Evolutionary conservation across 2,888 invertebrate genomes (phyloP), one percentile per base, ranked within the genome.

Genomic region (Linyphia triangularis): DNA sequence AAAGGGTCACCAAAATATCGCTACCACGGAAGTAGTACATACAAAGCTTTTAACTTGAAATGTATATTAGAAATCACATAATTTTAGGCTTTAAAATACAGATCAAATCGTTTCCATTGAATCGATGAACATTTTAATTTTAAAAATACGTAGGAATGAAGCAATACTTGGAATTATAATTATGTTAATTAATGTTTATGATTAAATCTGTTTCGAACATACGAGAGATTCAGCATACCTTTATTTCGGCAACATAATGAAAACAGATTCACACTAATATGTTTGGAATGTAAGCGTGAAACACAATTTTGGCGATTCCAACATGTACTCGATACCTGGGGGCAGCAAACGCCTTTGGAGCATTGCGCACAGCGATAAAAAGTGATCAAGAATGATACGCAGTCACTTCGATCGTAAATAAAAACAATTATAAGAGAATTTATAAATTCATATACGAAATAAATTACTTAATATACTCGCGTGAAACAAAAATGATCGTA

Each of bases 301-400:
- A 33, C 28, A 57, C 28, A 77, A 37, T 19, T 67, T 59, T 77
- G 61, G 24, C 61, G 77, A 77, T 77, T 85, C 77, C 77, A 85
- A 85, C 85, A 85, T 85, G 85, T 85, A 85, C 85, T 85, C 65
- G 69, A 67, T 85, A 85, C 85, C 77, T 78, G 86, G 59, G 73
- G 81, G 73, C 81, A 81, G 86, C 86, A 70, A 72, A 86, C 81
- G 81, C 79, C 63, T 86, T 61, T 51, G 85, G 69, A 79, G 63
- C 65, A 85, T 77, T 85, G 85, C 85, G 85, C 85, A 85, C 57
- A 30, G 33, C 77, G 77, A 77, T 57, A 77, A 77, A 26, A 43
- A 70, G 70, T 43, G 26, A 70, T 83, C 72, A 63, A 57, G 77
- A 59, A 59, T 37, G 7, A 13, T 19, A 51, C n/a, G 28, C 63